phyloP scores from a whole-genome alignment of 2,888 invertebrate genomes.

The Hartigia nigra region DNA sequence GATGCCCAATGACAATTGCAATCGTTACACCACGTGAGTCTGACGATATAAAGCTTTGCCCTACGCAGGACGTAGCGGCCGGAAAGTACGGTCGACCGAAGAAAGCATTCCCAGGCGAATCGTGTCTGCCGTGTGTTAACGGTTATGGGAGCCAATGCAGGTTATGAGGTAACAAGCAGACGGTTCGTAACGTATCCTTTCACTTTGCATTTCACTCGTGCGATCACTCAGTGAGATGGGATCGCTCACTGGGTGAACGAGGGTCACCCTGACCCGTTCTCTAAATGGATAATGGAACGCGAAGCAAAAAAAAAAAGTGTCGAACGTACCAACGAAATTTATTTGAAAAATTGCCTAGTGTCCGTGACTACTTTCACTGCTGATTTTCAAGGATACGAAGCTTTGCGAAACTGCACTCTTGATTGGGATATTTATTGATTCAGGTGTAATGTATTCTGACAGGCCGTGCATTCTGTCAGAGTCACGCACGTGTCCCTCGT shows the following conservation, averaged over 20 bases:
- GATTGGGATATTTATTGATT: too few species aligned
- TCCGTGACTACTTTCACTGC: too few species aligned
- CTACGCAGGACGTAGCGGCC: background rate
- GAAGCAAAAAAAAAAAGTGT: background rate
- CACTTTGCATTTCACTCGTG: constrained; percentile 60
- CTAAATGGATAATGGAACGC: background rate
- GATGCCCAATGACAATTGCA: too few species aligned
- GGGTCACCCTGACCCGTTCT: constrained; percentile 4
- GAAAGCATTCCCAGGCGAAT: too few species aligned
- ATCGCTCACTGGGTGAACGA: background rate
- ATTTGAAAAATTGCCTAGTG: background rate
- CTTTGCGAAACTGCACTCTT: too few species aligned
- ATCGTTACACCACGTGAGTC: too few species aligned
- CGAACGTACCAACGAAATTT: background rate
- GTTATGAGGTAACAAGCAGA: constrained; percentile 52
- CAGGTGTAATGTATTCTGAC: background rate
- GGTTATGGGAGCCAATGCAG: constrained; percentile 44
- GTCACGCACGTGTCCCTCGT: background rate
- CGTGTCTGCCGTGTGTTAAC: too few species aligned
- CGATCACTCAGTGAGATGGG: background rate
- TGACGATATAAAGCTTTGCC: too few species aligned
- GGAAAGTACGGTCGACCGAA: background rate
- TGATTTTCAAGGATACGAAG: too few species aligned
- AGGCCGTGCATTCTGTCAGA: background rate
- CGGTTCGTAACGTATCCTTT: constrained; percentile 52